phyloP scores from a whole-genome alignment of 2,113 vertebrate genomes.

The Pelobates fuscus region DNA sequence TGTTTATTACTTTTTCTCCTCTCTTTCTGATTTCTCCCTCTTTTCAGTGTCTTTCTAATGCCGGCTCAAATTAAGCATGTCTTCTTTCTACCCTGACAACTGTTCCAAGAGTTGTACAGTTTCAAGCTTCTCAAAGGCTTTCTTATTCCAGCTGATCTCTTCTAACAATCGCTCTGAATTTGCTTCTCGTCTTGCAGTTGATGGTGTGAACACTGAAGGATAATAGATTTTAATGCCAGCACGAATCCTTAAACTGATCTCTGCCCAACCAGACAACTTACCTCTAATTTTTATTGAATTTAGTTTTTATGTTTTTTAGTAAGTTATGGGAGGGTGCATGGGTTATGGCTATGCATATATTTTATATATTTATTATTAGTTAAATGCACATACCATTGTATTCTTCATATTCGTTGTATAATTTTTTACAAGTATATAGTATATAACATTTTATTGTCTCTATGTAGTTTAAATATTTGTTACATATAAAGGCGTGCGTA shows the following conservation, averaged over 20 bases:
- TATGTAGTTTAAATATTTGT: too few species aligned
- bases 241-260: background rate
- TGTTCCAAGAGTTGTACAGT: constrained; percentile 36
- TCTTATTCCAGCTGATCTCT: constrained; percentile 43
- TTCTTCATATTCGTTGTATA: too few species aligned
- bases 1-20: constrained; percentile 45
- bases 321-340: too few species aligned
- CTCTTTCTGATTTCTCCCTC: constrained; percentile 36
- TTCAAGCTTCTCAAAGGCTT: constrained; percentile 41
- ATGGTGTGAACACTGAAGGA: constrained; percentile 13
- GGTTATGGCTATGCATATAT: too few species aligned
- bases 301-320: too few species aligned
- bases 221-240: constrained; percentile 33
- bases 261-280: background rate
- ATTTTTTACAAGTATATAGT: too few species aligned
- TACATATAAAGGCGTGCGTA: too few species aligned
- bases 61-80: constrained; percentile 46
- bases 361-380: too few species aligned
- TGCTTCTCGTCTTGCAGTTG: constrained; percentile 35
- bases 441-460: too few species aligned
- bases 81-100: constrained; percentile 44
- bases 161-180: constrained; percentile 43
- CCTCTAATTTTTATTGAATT: background rate
- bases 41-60: constrained; percentile 43
- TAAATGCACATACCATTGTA: too few species aligned